These are phyloP conservation scores for Plectrocnemia conspersa DNA, from an alignment of 1,140 invertebrate genomes.

Conservation along the genomic window DNA sequence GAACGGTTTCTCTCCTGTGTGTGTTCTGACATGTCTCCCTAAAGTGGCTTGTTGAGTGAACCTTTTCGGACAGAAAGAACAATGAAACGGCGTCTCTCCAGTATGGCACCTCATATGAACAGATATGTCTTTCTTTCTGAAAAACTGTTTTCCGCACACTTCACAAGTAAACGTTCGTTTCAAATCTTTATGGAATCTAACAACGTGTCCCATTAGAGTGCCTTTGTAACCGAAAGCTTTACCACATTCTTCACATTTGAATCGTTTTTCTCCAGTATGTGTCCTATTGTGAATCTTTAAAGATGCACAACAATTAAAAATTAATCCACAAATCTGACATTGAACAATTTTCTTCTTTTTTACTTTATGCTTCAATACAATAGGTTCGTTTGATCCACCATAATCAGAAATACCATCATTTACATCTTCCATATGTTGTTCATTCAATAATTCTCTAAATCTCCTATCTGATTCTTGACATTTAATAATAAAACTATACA, in stretches of 20 bases:
- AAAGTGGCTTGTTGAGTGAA: slow-evolving; percentile 27
- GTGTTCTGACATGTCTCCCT: slow-evolving; percentile 58
- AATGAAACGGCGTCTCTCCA: slow-evolving; percentile 26
- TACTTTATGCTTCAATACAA: not conserved
- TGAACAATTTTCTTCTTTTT: not conserved
- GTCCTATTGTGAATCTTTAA: slow-evolving; percentile 57
- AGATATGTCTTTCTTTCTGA: slow-evolving; percentile 45
- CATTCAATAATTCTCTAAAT: slow-evolving; percentile 1
- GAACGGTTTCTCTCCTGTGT: slow-evolving; percentile 69
- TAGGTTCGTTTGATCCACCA: not conserved
- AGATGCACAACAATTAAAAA: slow-evolving; percentile 8
- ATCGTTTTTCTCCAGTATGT: slow-evolving; percentile 53
- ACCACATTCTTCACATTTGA: slow-evolving; percentile 51
- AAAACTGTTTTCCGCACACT: slow-evolving; percentile 46
- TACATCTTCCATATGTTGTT: no score
- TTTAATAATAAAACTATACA: slow-evolving; percentile 16
- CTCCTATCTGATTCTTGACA: slow-evolving; percentile 17
- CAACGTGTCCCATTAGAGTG: slow-evolving; percentile 47
- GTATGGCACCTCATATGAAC: slow-evolving; percentile 38
- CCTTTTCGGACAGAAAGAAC: slow-evolving; percentile 14
- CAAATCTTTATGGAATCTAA: slow-evolving; percentile 47
- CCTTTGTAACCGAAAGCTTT: slow-evolving; percentile 51
- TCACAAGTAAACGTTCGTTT: slow-evolving; percentile 40
- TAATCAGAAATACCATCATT: not conserved
- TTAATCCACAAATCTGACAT: slow-evolving; percentile 22